phyloP scores from a whole-genome alignment of 2,888 invertebrate species.

The Caradrina clavipalpis region DNA sequence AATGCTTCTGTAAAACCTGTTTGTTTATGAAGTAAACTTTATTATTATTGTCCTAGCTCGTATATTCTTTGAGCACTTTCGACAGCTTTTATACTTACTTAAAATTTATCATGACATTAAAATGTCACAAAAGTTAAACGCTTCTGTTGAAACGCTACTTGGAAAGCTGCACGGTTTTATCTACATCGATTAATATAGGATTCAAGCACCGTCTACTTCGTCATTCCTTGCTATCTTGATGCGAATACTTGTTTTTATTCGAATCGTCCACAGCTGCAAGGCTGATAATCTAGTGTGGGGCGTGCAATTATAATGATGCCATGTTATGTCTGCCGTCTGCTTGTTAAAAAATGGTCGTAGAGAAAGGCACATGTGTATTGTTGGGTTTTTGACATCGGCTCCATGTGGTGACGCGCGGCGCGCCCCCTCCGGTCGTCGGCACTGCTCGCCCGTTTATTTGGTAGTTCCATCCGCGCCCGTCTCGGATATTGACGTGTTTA shows the following conservation, averaged over 20 bases:
- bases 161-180: constrained; percentile 50
- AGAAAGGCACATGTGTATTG: constrained; percentile 77
- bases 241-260: constrained; percentile 72
- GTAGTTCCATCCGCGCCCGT: constrained; percentile 82
- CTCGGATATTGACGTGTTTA: constrained; percentile 78
- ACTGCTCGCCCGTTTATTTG: constrained; percentile 74
- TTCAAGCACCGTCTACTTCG: constrained; percentile 38
- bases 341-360: constrained; percentile 70
- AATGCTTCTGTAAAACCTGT: too few relatives aligned
- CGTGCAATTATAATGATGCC: constrained; percentile 76
- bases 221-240: constrained; percentile 65
- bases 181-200: constrained; percentile 50
- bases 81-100: constrained; percentile 15
- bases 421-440: constrained; percentile 79
- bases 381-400: constrained; percentile 71
- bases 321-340: constrained; percentile 69
- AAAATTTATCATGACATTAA: constrained; percentile 32
- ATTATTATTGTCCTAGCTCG: too few relatives aligned
- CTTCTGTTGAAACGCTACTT: constrained; percentile 24
- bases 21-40: too few relatives aligned
- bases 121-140: constrained; percentile 29
- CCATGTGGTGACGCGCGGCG: constrained; percentile 80
- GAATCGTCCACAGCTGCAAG: constrained; percentile 76
- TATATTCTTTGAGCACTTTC: not conserved
- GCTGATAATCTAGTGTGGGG: constrained; percentile 75